Evolutionary conservation across 1,140 invertebrate species (phyloP), one percentile per base, ranked within the genome.

Genomic region (Choristoneura fumiferana): DNA sequence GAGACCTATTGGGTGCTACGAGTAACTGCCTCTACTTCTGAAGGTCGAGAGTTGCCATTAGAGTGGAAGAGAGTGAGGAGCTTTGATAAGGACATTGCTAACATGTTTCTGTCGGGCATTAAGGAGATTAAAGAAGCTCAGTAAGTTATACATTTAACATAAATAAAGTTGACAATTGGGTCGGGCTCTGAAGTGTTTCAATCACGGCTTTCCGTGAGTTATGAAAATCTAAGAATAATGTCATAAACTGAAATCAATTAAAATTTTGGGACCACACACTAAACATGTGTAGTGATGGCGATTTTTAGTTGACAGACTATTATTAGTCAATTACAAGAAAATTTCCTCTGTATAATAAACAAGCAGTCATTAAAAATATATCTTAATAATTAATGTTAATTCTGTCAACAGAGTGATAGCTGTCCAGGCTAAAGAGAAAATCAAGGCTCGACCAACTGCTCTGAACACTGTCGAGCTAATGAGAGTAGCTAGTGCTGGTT

Each of bases 391-490:
- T n/a, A n/a, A n/a, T n/a, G n/a, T n/a, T n/a, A n/a, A n/a, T n/a
- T n/a, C n/a, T 58, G 39, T 38, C 89, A 81, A 53, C 74, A 97
- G 95, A 22, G 94, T 97, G 37, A 78, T 93, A 10, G 94, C 91
- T 69, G 91, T 96, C 8, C 91, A 91, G 60, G 93, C 92, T 22
- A 95, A 94, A 76, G 96, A 98, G 81, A 97, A 98, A 80, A 85
- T 92, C 0, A 99, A 98, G 82, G 82, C 93, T 9, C 91, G 96
- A 53, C 99, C 99, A 0, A 90, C 93, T 29, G 98, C 98, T 33
- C 90, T 99, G 13, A 99, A 99, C 78, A 99, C 98, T 0, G 98
- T 99, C 0, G 98, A 99, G 85, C 87, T 99, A 72, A 96, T 99
- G 94, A 87, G 97, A 79, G 94, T 98, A 0, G 97, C 96, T n/a